A percentile compares a stretch with the other conserved stretches of the same genome.
Evolutionary conservation across 2,797 vertebrate genomes (phyloP).

Genomic region (Dendrocincla tyrannina): DNA sequence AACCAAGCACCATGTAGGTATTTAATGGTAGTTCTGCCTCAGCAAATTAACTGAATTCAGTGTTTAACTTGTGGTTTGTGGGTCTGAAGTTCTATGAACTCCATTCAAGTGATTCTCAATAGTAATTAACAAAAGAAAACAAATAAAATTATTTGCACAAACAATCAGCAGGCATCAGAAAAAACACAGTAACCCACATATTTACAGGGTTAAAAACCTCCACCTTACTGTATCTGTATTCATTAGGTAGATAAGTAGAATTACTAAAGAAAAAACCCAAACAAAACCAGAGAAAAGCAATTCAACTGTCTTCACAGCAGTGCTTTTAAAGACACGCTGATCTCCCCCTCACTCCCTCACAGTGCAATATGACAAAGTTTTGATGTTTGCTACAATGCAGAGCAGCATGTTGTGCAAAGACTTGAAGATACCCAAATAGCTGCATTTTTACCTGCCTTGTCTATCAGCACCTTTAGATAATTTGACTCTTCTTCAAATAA

Average conservation of each 20-base stretch:
- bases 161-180: background rate
- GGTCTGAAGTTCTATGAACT: background rate
- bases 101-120: background rate
- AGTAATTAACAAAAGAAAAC: background rate
- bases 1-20: background rate
- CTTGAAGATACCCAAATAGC: background rate
- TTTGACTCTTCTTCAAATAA: background rate
- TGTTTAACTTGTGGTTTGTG: background rate
- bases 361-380: background rate
- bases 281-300: background rate
- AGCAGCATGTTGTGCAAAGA: background rate
- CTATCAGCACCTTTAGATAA: background rate
- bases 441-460: background rate
- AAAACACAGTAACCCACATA: background rate
- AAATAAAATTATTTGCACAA: background rate
- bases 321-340: background rate
- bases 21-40: background rate
- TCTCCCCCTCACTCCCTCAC: background rate
- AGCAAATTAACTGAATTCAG: background rate
- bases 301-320: background rate
- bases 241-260: background rate
- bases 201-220: background rate
- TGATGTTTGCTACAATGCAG: background rate
- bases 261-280: background rate
- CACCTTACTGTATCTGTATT: background rate